Evolutionary conservation across 2,113 vertebrate species (phyloP).

Genomic region (Psophia crepitans): DNA sequence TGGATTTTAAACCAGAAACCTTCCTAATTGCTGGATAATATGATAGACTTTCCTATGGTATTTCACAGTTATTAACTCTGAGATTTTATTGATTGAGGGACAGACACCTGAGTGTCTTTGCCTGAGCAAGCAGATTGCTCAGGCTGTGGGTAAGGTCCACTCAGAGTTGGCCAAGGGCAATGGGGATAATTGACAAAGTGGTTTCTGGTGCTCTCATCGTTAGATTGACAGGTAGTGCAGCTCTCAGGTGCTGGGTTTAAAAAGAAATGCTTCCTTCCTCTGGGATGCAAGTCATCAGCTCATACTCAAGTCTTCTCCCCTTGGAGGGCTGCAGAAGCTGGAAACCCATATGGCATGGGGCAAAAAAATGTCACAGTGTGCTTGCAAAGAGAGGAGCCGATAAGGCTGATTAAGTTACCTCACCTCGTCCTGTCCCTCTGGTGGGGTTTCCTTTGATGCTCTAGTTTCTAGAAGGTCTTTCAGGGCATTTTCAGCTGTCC

Average conservation of each 20-base stretch:
- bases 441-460: not conserved
- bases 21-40: slow-evolving; percentile 38
- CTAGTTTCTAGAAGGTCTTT: not conserved
- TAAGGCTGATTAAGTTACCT: not conserved
- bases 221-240: not conserved
- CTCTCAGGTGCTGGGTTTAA: not conserved
- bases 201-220: not conserved
- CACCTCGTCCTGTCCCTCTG: not conserved
- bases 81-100: not conserved
- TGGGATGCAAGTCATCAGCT: not conserved
- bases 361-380: not conserved
- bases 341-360: not conserved
- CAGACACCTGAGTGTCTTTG: not conserved
- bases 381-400: not conserved
- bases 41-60: not conserved
- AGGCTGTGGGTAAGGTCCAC: not conserved
- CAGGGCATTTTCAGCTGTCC: not conserved
- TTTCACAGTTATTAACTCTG: not conserved
- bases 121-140: not conserved
- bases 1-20: slow-evolving; percentile 2
- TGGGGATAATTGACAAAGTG: not conserved
- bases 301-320: not conserved
- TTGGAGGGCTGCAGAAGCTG: not conserved
- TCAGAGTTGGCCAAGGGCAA: not conserved
- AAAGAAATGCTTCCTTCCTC: not conserved